Evolutionary conservation across 2,888 invertebrate genomes (phyloP).

Genomic region (Chymomyza caudatula): DNA sequence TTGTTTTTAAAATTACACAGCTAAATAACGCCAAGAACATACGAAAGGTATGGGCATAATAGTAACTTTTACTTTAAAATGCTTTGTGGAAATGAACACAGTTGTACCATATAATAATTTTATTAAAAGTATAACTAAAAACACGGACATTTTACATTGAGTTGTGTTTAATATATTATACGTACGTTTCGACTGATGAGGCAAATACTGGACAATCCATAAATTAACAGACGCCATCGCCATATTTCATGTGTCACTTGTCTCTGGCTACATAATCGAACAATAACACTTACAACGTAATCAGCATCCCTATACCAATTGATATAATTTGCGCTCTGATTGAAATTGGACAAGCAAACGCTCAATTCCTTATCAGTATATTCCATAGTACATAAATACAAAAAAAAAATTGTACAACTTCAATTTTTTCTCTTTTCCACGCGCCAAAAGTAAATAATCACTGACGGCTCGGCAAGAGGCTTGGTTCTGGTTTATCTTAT

Average conservation of each 20-base stretch:
- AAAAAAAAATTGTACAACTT: neutral
- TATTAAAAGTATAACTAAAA: no score
- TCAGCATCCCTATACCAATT: slow-evolving; percentile 39
- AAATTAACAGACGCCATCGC: slow-evolving; percentile 68
- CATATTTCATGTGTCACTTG: slow-evolving; percentile 64
- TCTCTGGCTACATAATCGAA: slow-evolving; percentile 47
- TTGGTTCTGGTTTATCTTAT: neutral
- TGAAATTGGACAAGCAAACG: slow-evolving; percentile 42
- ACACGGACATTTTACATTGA: no score
- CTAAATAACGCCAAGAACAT: no score
- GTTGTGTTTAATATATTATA: slow-evolving; percentile 33
- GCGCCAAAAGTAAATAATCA: slow-evolving; percentile 16
- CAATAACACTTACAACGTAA: slow-evolving; percentile 52
- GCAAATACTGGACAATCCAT: slow-evolving; percentile 59
- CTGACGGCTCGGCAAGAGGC: slow-evolving; percentile 25
- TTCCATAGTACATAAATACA: neutral
- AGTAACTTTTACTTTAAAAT: no score
- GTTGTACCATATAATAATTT: no score
- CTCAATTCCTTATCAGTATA: neutral
- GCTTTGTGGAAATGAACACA: no score
- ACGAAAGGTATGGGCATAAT: no score
- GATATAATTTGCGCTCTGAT: slow-evolving; percentile 33
- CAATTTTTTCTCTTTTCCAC: neutral
- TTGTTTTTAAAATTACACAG: no score
- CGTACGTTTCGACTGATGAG: slow-evolving; percentile 68